phyloP scores from a whole-genome alignment of 2,113 vertebrate genomes.

The Prionailurus viverrinus region DNA sequence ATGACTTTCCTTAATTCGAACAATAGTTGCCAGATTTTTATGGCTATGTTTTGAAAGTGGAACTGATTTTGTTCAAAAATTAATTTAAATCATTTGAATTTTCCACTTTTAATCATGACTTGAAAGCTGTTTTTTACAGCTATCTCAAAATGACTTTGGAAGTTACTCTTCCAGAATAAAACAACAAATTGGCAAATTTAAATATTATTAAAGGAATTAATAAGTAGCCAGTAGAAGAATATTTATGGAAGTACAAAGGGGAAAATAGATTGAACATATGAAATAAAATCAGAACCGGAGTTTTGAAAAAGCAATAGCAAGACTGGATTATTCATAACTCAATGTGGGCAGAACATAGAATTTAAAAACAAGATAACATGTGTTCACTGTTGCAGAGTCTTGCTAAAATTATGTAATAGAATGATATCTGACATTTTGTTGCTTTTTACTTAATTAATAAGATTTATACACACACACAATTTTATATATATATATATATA shows the following conservation, averaged over 20 bases:
- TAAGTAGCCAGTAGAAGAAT: conserved; percentile 36
- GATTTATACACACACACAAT: not conserved
- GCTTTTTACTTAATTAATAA: conserved; percentile 21
- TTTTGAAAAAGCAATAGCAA: not conserved
- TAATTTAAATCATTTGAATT: conserved; percentile 58
- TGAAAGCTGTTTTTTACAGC: conserved; percentile 29
- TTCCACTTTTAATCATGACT: not conserved
- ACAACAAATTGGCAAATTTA: conserved; percentile 67
- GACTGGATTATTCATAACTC: not conserved
- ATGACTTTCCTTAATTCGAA: conserved; percentile 38
- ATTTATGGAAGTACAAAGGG: conserved; percentile 61
- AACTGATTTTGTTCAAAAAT: conserved; percentile 8
- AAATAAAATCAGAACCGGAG: conserved; percentile 29
- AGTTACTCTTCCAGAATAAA: not conserved
- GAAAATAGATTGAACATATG: conserved; percentile 8
- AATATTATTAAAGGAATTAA: conserved; percentile 52
- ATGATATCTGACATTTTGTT: not conserved
- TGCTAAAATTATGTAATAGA: conserved; percentile 35
- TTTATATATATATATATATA: too few species aligned
- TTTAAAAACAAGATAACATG: conserved; percentile 67
- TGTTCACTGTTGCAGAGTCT: not conserved
- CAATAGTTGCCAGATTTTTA: not conserved
- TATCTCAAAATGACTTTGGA: conserved; percentile 55
- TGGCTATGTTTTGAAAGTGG: conserved; percentile 11
- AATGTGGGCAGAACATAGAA: not conserved